Percentiles rank a stretch among this genome's conserved stretches.
These are phyloP conservation scores for Aurelia coerulea DNA, from an alignment of 30 jellyfish, hydroid and myxozoan genomes.

Conservation along the genomic window DNA sequence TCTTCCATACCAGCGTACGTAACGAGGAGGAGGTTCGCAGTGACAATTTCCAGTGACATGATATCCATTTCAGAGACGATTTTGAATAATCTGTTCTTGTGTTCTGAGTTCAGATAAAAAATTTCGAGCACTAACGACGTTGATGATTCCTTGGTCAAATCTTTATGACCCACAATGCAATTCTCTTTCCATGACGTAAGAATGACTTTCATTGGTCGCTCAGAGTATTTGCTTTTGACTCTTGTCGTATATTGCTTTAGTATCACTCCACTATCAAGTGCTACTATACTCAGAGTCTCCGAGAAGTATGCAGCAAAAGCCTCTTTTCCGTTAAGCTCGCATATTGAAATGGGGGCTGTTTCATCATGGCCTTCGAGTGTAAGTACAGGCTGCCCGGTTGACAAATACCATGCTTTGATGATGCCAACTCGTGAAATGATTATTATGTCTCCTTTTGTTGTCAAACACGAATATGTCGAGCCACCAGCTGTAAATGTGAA, in stretches of 20 bases:
- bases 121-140: constrained; percentile 17
- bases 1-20: constrained; percentile 45
- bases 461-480: constrained; percentile 42
- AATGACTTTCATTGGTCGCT: constrained; percentile 19
- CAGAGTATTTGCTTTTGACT: background rate
- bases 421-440: constrained; percentile 40
- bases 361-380: constrained; percentile 49
- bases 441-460: constrained; percentile 24
- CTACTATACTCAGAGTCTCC: constrained; percentile 21
- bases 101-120: constrained; percentile 12
- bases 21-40: constrained; percentile 24
- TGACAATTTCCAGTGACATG: constrained; percentile 46
- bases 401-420: constrained; percentile 63
- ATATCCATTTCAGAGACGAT: constrained; percentile 36
- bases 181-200: constrained; percentile 35
- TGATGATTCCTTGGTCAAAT: background rate
- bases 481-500: constrained; percentile 44
- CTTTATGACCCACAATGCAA: constrained; percentile 53
- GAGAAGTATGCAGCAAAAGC: constrained; percentile 27
- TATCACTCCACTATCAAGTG: constrained; percentile 45
- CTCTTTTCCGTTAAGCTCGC: constrained; percentile 28
- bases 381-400: constrained; percentile 69
- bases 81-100: constrained; percentile 24
- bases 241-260: constrained; percentile 37
- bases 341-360: constrained; percentile 56